Base-by-base conservation (phyloP, 2,113 vertebrate species). In the Ictalurus furcatus region DNA sequence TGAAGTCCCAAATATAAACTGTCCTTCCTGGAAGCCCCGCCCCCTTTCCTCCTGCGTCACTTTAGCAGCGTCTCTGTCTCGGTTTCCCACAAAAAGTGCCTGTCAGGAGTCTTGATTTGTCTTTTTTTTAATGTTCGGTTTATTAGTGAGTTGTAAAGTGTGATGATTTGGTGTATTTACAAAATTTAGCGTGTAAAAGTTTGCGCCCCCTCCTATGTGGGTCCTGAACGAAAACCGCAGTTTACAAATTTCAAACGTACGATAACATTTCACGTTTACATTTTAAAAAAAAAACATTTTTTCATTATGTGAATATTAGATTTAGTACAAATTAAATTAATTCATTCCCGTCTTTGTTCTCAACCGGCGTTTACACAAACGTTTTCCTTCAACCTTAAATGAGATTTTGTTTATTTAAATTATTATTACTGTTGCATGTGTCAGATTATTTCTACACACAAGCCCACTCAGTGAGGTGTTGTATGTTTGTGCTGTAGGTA, bases 401-500 rank as follows among this genome's bases (percentile, higher is more conserved):
- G 3, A 12, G 25, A 28, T 17, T 58, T 58, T 5, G 14, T 5
- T 59, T 23, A 61, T 6, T 23, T 61, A 7, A 4, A n/a, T 28
- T 13, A 12, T 67, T 3, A n/a, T 11, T 13, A n/a, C n/a, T 13
- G 1, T 9, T 67, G 28, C 19, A 14, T 34, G 0, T 17, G 2
- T 71, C 4, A 34, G 69, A 34, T 71, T 16, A 71, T 34, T 34
- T 71, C 1, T 71, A 1, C 30, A 14, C 13, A 2, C 16, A 6
- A 6, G 0, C 12, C 23, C 4, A 6, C 44, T 74, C 28, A 7
- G 34, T 21, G 19, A 4, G n/a, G 0, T 85, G 12, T 37, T 84
- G 59, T 84, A 6, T 28, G 17, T 76, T 1, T 80, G 73, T 56
- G 61, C 81, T 94, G n/a, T 89, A 99, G 98, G 97, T 94, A 96